Conservation (phyloP, 2,113 vertebrate species). For the Isurus oxyrinchus region DNA sequence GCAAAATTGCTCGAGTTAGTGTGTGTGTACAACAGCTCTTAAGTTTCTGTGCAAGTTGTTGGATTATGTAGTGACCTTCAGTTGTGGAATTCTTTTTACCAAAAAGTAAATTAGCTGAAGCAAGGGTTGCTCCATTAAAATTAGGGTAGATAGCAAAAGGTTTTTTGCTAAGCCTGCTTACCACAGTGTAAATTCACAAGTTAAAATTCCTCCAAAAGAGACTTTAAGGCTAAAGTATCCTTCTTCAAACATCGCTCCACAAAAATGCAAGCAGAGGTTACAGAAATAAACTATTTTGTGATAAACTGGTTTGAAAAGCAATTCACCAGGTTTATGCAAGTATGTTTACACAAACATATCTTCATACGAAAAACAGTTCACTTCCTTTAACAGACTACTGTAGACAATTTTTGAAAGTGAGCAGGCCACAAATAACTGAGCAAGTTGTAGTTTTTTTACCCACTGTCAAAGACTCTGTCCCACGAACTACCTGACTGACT, state of each 20-base stretch:
- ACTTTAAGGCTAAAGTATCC: not conserved
- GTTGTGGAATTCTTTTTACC: not conserved
- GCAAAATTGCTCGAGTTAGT: slow-evolving; percentile 28
- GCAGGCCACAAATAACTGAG: not conserved
- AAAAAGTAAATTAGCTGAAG: not conserved
- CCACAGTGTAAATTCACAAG: slow-evolving; percentile 32
- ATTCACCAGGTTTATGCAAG: not conserved
- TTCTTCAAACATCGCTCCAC: not conserved
- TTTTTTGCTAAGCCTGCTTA: slow-evolving; percentile 14
- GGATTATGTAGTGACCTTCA: slow-evolving; percentile 14
- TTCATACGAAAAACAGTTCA: not conserved
- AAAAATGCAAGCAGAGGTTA: slow-evolving; percentile 1
- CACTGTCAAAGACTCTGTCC: slow-evolving; percentile 15
- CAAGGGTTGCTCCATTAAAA: not conserved
- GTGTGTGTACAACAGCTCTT: slow-evolving; percentile 20
- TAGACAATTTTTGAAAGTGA: not conserved
- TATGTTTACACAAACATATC: not conserved
- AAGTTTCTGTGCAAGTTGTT: slow-evolving; percentile 20
- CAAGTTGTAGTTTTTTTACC: not conserved
- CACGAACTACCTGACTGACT: not conserved
- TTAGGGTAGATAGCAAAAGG: not conserved
- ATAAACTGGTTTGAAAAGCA: not conserved
- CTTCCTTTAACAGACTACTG: not conserved
- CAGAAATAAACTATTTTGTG: not conserved
- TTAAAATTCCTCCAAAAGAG: slow-evolving; percentile 21